Conservation (phyloP, 1,140 invertebrate genomes). For the Drosophila takahashii region DNA sequence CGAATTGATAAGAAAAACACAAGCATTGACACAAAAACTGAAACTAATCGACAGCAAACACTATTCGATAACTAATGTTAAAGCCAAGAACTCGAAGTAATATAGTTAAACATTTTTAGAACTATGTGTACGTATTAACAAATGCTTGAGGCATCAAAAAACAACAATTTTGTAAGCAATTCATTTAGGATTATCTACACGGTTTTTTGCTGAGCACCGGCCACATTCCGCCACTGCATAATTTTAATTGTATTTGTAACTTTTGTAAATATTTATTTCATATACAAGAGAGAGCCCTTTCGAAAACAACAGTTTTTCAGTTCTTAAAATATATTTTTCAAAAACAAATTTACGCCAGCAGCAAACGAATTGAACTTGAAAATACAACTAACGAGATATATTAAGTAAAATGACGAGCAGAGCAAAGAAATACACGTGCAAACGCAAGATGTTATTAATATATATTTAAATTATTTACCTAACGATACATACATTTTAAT, state of each 20-base stretch:
- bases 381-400: conserved; percentile 43
- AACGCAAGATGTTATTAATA: conserved; percentile 75
- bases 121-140: conserved; percentile 50
- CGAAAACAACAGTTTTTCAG: conserved; percentile 8
- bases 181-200: conserved; percentile 57
- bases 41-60: conserved; percentile 14
- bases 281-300: conserved; percentile 19
- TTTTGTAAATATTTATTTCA: conserved; percentile 75
- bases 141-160: conserved; percentile 58
- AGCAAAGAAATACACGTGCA: conserved; percentile 34
- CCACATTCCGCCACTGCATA: conserved; percentile 63
- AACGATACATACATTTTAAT: conserved; percentile 71
- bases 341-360: conserved; percentile 39
- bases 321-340: conserved; percentile 18
- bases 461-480: conserved; percentile 77
- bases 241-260: conserved; percentile 52
- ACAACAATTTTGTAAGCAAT: conserved; percentile 58
- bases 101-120: conserved; percentile 56
- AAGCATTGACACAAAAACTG: conserved; percentile 12
- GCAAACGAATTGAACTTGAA: conserved; percentile 57
- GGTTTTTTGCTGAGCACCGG: conserved; percentile 48
- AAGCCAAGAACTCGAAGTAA: conserved; percentile 46
- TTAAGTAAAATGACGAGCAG: conserved; percentile 16
- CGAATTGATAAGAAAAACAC: conserved; percentile 49
- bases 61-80: conserved; percentile 45